Evolutionary conservation across 2,113 vertebrate species (phyloP), one percentile per base, ranked within the genome.

Genomic region (Larimichthys polyactis): DNA sequence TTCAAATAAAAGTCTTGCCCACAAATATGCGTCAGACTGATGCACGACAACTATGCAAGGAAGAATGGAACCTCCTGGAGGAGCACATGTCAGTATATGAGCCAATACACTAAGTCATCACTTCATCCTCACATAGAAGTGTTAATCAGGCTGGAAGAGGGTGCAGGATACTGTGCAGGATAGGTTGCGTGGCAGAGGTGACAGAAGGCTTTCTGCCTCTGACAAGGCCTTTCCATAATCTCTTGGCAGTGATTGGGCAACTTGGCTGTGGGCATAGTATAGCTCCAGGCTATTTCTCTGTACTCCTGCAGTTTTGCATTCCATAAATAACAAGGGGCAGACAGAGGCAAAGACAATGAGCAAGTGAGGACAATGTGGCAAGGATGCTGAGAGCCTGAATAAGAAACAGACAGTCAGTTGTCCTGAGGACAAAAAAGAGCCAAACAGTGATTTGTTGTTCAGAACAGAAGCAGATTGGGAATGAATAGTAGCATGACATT

Each of bases 401-500:
- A 90, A 91, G 91, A 89, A 93, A 89, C 83, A 89, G 90, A 83
- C 93, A 89, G 81, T 90, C 67, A 81, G 86, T 92, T 91, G 91
- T 92, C 91, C 89, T 62, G 54, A 87, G 91, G 89, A 94, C 91
- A 94, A 93, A 93, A 40, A 92, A 91, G 86, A 92, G 90, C 82
- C 88, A 86, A 89, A 87, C 74, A 55, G 82, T 91, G 92, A 95
- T 94, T 94, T 93, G 92, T 92, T 94, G 88, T 88, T 74, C 46
- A 40, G 86, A 93, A 93, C 90, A 92, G 82, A 92, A 85, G 84
- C 92, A 91, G 91, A 90, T 91, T 90, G 91, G 52, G 84, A 58
- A 89, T 94, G 94, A 94, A 94, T 94, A 90, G 91, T 92, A 90
- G 88, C 88, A 86, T 90, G 91, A 94, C 92, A 94, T 85, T 75